These are phyloP conservation scores for Peribatodes rhomboidaria DNA, from an alignment of 2,888 invertebrate species.

Conservation along the genomic window DNA sequence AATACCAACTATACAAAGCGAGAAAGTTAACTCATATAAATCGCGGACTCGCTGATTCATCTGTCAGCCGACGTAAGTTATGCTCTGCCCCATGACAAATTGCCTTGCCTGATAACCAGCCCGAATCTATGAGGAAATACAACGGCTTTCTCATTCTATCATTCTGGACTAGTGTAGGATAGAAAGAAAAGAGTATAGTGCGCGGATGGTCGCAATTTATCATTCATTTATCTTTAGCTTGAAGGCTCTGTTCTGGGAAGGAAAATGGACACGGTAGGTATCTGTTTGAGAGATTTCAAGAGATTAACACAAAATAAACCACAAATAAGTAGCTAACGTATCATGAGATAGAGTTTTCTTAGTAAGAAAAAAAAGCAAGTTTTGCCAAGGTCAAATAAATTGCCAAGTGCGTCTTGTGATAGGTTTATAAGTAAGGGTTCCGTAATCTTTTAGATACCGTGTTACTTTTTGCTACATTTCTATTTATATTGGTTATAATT, in stretches of 20 bases:
- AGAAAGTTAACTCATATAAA: conserved; percentile 68
- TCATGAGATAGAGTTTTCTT: no score
- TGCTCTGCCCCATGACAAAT: conserved; percentile 67
- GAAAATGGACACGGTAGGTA: conserved; percentile 22
- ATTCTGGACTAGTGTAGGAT: conserved; percentile 9
- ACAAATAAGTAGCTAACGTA: background rate
- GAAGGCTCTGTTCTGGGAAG: conserved; percentile 30
- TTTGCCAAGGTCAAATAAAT: background rate
- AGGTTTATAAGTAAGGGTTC: no score
- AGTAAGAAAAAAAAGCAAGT: no score
- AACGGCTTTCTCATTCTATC: conserved; percentile 36
- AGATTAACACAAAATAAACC: background rate
- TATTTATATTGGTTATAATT: no score
- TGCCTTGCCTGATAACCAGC: conserved; percentile 51
- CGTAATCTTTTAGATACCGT: no score
- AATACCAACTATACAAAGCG: conserved; percentile 52
- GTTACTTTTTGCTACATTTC: no score
- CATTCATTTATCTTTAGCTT: conserved; percentile 35
- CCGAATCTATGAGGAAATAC: conserved; percentile 35
- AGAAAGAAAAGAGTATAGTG: conserved; percentile 21
- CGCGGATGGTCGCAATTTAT: conserved; percentile 22
- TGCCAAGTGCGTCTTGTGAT: no score
- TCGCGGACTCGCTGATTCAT: conserved; percentile 68
- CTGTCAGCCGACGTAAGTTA: conserved; percentile 68
- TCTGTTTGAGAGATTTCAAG: background rate